phyloP scores from a whole-genome alignment of 2,888 invertebrate species.

The Harmothoe impar region DNA sequence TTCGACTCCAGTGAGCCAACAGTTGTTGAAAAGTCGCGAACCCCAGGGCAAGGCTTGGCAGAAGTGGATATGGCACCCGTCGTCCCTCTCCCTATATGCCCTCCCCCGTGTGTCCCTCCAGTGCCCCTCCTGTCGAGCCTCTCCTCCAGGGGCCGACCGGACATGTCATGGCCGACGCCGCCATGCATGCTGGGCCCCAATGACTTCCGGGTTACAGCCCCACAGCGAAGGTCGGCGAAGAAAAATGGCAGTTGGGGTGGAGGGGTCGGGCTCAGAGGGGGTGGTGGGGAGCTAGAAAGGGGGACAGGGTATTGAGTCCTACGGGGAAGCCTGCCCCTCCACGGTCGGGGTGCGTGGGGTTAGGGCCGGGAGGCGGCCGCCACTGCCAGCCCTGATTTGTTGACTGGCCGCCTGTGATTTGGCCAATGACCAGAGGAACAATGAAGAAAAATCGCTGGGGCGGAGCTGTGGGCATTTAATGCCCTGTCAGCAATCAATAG shows the following conservation, averaged over 20 bases:
- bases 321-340: background rate
- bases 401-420: constrained; percentile 30
- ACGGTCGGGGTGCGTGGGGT: background rate
- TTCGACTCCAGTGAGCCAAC: background rate
- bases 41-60: background rate
- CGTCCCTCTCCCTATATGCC: background rate
- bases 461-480: constrained; percentile 41
- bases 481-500: constrained; percentile 15
- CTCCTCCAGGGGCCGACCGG: background rate
- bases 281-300: background rate
- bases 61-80: constrained; percentile 6
- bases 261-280: background rate
- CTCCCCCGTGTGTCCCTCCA: background rate
- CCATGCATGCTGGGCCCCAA: constrained; percentile 8
- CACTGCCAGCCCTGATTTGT: constrained; percentile 25
- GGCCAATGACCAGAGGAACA: constrained; percentile 55
- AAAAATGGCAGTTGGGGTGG: background rate
- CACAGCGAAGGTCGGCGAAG: background rate
- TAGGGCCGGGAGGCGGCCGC: background rate
- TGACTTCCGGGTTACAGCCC: constrained; percentile 33
- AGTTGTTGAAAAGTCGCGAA: constrained; percentile 15
- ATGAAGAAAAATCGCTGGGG: constrained; percentile 21
- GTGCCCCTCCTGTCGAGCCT: background rate
- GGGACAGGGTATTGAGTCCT: background rate
- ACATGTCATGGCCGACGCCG: constrained; percentile 26